Evolutionary conservation across 2,113 vertebrate species (phyloP).

Genomic region (Syngnathus typhle): DNA sequence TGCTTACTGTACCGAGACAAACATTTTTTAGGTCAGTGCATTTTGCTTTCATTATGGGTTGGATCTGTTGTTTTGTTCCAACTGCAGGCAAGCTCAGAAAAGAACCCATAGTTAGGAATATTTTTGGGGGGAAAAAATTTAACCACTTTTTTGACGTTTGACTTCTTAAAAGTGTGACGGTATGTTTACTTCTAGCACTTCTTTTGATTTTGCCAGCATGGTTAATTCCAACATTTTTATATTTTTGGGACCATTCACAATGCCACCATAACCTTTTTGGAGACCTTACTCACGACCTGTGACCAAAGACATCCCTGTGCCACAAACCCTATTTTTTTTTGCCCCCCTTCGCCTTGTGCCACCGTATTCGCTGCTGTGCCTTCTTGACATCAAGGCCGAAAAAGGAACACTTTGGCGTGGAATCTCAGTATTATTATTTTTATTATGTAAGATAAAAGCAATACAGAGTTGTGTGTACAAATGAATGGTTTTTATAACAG

Average conservation of each 20-base stretch:
- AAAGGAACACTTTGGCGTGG: conserved; percentile 10
- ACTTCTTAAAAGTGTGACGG: too few relatives aligned
- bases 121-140: too few relatives aligned
- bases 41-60: neutral
- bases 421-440: conserved; percentile 43
- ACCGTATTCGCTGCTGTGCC: conserved; percentile 16
- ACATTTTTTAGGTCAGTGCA: neutral
- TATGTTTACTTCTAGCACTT: too few relatives aligned
- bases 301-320: conserved; percentile 4
- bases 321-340: neutral
- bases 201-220: neutral
- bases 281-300: neutral
- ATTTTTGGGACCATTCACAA: neutral
- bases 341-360: neutral
- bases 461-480: conserved; percentile 59
- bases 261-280: too few relatives aligned
- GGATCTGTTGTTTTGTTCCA: neutral
- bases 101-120: neutral
- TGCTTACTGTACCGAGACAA: neutral
- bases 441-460: conserved; percentile 66
- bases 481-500: conserved; percentile 47
- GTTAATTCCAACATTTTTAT: neutral
- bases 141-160: too few relatives aligned
- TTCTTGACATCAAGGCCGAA: conserved; percentile 50
- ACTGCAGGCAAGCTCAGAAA: neutral